Evolutionary conservation across 1,140 invertebrate genomes (phyloP), one percentile per base, ranked within the genome.

Genomic region (Dolichoris vasculosae): DNA sequence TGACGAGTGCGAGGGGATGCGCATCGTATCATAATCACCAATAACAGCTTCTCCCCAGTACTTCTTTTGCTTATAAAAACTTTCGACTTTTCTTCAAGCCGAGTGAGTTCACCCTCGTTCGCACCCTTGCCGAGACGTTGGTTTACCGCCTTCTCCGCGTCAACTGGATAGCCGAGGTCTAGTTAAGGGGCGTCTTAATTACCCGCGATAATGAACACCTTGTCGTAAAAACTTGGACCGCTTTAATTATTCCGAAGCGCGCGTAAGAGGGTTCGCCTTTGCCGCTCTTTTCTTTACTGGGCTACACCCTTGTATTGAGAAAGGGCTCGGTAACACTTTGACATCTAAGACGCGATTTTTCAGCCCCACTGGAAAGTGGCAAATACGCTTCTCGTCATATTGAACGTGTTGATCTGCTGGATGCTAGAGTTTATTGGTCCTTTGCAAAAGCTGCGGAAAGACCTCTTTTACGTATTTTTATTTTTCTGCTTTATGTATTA

Each of bases 171-270:
- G 91, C 90, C 91, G 55, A 86, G 92, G 89, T 93, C 90, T 91
- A 92, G 92, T 93, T 93, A 93, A 93, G 91, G 92, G 92, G 92
- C 92, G 91, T 93, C 93, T 93, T 93, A 93, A 93, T 93, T 93
- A 93, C 92, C 92, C 93, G 92, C 90, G 90, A 92, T 93, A 93
- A 93, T 93, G 92, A 93, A 93, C 92, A 93, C 92, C 92, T 93
- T 93, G 93, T 93, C 93, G 92, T 93, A 93, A 93, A 93, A 93
- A 93, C 91, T 93, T 92, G 92, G 89, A 90, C 90, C 89, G 88
- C 90, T 93, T 93, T 93, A 93, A 93, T 93, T 93, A 93, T 93
- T 93, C 92, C 90, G 87, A 88, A 85, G 86, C 78, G 73, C 84
- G 81, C 84, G n/a, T 23, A 6, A 9, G 82, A 32, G 69, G 35